Percentiles rank a stretch among this genome's conserved stretches.
These are phyloP conservation scores for Ips nitidus DNA, from an alignment of 1,140 invertebrate genomes.

Conservation along the genomic window DNA sequence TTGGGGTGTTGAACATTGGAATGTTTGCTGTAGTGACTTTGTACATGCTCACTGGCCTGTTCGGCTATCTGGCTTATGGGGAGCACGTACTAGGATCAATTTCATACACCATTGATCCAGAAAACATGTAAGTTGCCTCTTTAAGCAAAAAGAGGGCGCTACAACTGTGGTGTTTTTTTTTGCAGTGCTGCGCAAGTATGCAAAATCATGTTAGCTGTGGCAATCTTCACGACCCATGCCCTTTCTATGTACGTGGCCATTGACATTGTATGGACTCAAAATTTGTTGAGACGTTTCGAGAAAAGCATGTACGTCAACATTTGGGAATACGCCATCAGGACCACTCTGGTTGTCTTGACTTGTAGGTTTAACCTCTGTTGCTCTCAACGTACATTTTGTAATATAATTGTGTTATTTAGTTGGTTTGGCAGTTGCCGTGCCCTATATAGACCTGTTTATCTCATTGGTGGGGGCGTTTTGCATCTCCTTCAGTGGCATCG, in stretches of 20 bases:
- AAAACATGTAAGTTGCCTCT: constrained; percentile 59
- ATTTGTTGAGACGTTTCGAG: constrained; percentile 53
- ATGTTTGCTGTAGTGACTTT: constrained; percentile 72
- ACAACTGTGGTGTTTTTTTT: constrained; percentile 40
- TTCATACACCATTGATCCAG: constrained; percentile 65
- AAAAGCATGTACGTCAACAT: constrained; percentile 53
- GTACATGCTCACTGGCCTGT: constrained; percentile 75
- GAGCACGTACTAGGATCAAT: constrained; percentile 63
- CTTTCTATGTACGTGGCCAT: constrained; percentile 88
- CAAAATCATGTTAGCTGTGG: constrained; percentile 73
- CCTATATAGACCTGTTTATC: constrained; percentile 85
- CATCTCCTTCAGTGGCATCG: constrained; percentile 80
- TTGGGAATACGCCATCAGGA: constrained; percentile 71
- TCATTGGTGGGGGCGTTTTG: constrained; percentile 87
- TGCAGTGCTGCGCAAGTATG: constrained; percentile 71
- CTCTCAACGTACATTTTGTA: not conserved
- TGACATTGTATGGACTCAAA: constrained; percentile 82
- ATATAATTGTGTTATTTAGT: constrained; percentile 57
- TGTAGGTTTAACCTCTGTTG: constrained; percentile 63
- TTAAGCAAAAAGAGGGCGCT: constrained; percentile 64
- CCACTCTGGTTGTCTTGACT: constrained; percentile 68
- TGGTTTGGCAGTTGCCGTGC: constrained; percentile 74
- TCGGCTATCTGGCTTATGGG: constrained; percentile 79
- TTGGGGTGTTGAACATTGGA: constrained; percentile 75
- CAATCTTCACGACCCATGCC: constrained; percentile 82